These are phyloP conservation scores for Macrotis lagotis DNA, from an alignment of 2,113 vertebrate species.

Conservation along the genomic window DNA sequence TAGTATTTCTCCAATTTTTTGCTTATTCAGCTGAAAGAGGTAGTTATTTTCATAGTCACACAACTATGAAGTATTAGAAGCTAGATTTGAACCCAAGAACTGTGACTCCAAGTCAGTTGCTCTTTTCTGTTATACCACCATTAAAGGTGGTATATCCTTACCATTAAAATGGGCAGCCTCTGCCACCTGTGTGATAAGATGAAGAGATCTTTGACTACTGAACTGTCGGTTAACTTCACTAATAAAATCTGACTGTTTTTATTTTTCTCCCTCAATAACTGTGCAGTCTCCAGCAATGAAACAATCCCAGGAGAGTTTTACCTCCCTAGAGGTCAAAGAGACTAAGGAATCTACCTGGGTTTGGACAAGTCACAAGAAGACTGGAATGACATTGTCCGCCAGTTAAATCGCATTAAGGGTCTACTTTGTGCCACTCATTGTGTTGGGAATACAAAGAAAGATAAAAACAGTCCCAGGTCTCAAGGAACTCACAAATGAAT, in stretches of 20 bases:
- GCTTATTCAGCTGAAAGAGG: not conserved
- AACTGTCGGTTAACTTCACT: not conserved
- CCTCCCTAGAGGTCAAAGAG: not conserved
- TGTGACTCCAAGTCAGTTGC: not conserved
- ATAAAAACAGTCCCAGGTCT: not conserved
- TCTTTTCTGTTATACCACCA: not conserved
- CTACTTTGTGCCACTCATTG: not conserved
- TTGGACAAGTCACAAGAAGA: not conserved
- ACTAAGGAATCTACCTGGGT: not conserved
- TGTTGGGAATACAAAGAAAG: not conserved
- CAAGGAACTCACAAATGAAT: not conserved
- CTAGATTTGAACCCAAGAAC: not conserved
- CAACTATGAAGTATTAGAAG: not conserved
- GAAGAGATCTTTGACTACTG: not conserved
- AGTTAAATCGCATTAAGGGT: not conserved
- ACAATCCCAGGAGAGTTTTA: accelerated
- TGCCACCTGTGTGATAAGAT: not conserved
- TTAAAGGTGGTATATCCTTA: too few species aligned
- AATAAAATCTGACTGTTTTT: not conserved
- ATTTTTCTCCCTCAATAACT: not conserved
- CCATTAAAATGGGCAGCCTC: not conserved
- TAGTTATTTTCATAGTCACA: not conserved
- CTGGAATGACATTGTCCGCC: not conserved
- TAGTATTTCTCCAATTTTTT: not conserved
- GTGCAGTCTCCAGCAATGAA: accelerated